Evolutionary conservation across 2,888 invertebrate genomes (phyloP), one percentile per base, ranked within the genome.

Genomic region (Trichogramma evanescens): DNA sequence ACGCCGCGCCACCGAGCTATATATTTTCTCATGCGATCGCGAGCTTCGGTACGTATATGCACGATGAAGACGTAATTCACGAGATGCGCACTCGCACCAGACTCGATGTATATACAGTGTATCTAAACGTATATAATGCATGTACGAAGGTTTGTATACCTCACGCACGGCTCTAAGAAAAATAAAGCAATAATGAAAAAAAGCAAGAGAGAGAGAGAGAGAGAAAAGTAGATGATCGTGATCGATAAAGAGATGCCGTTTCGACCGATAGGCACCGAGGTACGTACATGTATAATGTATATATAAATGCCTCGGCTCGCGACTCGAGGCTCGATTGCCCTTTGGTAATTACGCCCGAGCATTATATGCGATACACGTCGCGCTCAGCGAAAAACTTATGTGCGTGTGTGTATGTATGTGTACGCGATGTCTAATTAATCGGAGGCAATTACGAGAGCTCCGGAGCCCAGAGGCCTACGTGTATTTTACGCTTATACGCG

Each of bases 391-490:
- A 26, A 26, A 26, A 26, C 26, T 26, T 26, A 3, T 26, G 26
- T 2, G 26, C 26, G 26, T 3, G 26, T 26, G 26, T 2, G 26
- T 26, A 26, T 26, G 26, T 26, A n/a, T n/a, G 13, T 13, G 3
- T 41, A 38, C 40, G 71, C 70, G 68, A 68, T 70, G 71, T 70
- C 72, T 74, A 73, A 74, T 74, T 74, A 73, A 74, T 74, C 74
- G 73, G 74, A 26, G 70, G 72, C 74, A 72, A 74, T 74, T 74
- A 74, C 71, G 69, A 66, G 66, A 68, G 67, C 56, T 61, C 57
- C 42, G 52, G 58, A 45, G 42, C 55, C 51, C 38, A 50, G 48
- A 59, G 50, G 13, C 26, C 26, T 26, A 2, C 26, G 26, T 26
- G 26, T 26, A 26, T 26, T 26, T 26, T 26, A 26, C 2, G 26